Evolutionary conservation across 2,888 invertebrate species (phyloP).

Genomic region (Ophion ellenae): DNA sequence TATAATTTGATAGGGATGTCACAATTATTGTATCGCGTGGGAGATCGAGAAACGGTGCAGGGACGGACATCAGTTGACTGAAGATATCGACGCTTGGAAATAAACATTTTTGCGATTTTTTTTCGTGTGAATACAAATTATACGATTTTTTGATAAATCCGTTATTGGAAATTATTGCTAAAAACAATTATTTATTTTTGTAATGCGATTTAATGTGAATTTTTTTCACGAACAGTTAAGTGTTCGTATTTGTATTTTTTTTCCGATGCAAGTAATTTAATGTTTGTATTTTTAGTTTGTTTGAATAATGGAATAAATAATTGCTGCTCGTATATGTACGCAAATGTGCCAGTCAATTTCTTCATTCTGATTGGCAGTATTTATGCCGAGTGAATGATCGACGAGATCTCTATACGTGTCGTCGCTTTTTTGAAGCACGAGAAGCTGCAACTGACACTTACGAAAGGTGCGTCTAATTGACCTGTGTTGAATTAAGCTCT

Average conservation of each 20-base stretch:
- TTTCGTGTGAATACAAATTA: too few species aligned
- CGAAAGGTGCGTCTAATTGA: constrained; percentile 59
- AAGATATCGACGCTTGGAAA: neutral
- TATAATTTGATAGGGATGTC: too few species aligned
- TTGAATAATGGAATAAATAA: neutral
- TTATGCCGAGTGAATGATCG: neutral
- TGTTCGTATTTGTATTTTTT: neutral
- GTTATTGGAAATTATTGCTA: too few species aligned
- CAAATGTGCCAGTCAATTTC: neutral
- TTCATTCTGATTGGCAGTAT: neutral
- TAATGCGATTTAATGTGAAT: too few species aligned
- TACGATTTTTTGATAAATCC: too few species aligned
- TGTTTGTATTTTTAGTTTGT: neutral
- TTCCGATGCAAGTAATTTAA: neutral
- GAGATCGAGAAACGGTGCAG: too few species aligned
- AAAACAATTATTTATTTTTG: too few species aligned
- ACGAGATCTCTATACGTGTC: constrained; percentile 2
- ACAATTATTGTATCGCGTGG: too few species aligned
- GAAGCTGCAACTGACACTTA: constrained; percentile 50
- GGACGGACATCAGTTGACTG: too few species aligned
- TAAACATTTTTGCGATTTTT: neutral
- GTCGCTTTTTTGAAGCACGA: constrained; percentile 36
- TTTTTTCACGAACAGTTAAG: too few species aligned
- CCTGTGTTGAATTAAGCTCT: constrained; percentile 56
- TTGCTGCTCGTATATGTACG: neutral